Evolutionary conservation across 2,113 vertebrate genomes (phyloP).

Genomic region (Thinocorus orbignyianus): DNA sequence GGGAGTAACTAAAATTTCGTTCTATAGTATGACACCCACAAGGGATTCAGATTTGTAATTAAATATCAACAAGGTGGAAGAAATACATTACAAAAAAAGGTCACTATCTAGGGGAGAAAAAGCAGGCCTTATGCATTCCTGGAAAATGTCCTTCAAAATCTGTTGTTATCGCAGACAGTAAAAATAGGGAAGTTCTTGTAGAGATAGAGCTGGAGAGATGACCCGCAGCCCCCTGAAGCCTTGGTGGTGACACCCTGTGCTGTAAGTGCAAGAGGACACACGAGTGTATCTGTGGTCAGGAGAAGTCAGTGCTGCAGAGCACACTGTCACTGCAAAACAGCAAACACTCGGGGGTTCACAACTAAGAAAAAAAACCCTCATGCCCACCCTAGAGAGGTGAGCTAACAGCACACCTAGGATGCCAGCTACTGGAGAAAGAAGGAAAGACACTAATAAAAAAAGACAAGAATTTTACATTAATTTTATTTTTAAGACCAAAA

Average conservation of each 20-base stretch:
- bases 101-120: neutral
- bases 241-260: neutral
- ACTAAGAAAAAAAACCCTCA: neutral
- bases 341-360: neutral
- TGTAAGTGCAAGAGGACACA: neutral
- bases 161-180: neutral
- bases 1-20: neutral
- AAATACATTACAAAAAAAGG: neutral
- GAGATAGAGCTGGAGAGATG: neutral
- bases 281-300: no score
- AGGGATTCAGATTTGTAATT: neutral
- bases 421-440: neutral
- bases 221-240: neutral
- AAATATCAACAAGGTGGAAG: neutral
- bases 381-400: neutral
- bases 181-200: neutral
- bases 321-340: neutral
- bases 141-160: neutral
- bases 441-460: neutral
- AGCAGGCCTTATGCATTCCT: neutral
- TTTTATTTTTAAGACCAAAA: neutral
- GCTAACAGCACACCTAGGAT: neutral
- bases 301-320: neutral
- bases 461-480: rapidly evolving
- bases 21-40: neutral